These are phyloP conservation scores for Pyralis farinalis DNA, from an alignment of 2,888 invertebrate species.

Conservation along the genomic window DNA sequence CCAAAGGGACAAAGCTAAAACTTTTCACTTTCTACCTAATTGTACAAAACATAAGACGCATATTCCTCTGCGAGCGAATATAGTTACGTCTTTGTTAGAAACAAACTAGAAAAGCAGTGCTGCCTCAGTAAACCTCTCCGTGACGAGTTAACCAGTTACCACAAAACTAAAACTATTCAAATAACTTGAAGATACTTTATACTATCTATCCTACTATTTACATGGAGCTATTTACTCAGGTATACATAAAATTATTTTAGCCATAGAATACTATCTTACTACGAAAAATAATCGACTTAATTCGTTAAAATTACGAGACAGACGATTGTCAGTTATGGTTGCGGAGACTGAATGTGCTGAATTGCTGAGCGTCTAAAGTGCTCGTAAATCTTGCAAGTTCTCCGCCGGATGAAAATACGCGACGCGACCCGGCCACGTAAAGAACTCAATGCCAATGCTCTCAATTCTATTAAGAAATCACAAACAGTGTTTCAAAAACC, in stretches of 20 bases:
- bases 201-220: not conserved
- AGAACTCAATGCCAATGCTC: slow-evolving; percentile 29
- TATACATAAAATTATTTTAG: slow-evolving; percentile 15
- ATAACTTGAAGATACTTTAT: slow-evolving; percentile 36
- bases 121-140: slow-evolving; percentile 53
- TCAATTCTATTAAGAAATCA: slow-evolving; percentile 15
- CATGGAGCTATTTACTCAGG: slow-evolving; percentile 3
- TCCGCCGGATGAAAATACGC: slow-evolving; percentile 65
- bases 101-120: slow-evolving; percentile 31
- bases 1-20: slow-evolving; percentile 23
- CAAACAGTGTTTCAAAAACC: slow-evolving; percentile 1
- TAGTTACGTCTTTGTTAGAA: slow-evolving; percentile 19
- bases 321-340: slow-evolving; percentile 68
- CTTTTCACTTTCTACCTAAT: slow-evolving; percentile 26
- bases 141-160: slow-evolving; percentile 62
- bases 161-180: slow-evolving; percentile 63
- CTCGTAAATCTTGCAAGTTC: slow-evolving; percentile 68
- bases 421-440: slow-evolving; percentile 40
- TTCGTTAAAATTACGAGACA: slow-evolving; percentile 65
- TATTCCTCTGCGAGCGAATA: slow-evolving; percentile 19
- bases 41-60: slow-evolving; percentile 17
- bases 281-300: slow-evolving; percentile 50
- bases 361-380: slow-evolving; percentile 62
- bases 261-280: slow-evolving; percentile 11
- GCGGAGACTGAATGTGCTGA: slow-evolving; percentile 67